Base-by-base conservation (phyloP, 2,113 vertebrate species). In the Lethenteron camtschaticum region DNA sequence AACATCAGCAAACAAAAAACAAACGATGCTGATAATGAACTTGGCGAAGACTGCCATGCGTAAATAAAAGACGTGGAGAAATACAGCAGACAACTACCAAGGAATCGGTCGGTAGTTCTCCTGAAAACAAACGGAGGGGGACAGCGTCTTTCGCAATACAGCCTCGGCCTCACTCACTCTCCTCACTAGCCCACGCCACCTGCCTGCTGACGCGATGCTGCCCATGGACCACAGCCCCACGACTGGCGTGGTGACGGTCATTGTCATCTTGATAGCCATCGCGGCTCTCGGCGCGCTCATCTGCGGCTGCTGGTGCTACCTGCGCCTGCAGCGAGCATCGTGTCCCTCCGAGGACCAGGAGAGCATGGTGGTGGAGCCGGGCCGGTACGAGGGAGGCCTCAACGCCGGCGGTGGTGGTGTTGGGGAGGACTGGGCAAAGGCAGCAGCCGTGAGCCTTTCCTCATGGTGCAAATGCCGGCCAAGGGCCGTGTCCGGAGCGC, bases 231-330 rank as follows among this genome's bases (percentile, higher is more conserved):
- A 87, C 68, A 88, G 85, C 77, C 84, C 87, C 71, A 85, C 76
- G 77, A 90, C 86, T 0, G 86, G 85, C 0, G 85, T 89, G 74
- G 87, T 88, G 74, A 89, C 87, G 0, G 84, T 89, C 18, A 83
- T 89, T 0, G 86, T 90, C 58, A 88, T 77, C 72, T 80, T 89
- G 73, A 89, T 90, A 0, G 86, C 86, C 56, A 77, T 89, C 0
- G 86, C 86, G 0, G 86, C 86, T 16, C 82, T 90, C 56, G 85
- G 86, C 55, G 85, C 86, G 57, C 75, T 90, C 74, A 89, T 90
- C 74, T 80, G 87, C 69, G 86, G 85, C 73, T 90, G 87, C 78
- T 90, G 86, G 86, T 90, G 87, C 76, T 90, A 88, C 77, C 75
- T 90, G 74, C 78, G 83, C 1, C 80, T 90, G 68, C 86, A 89